These are phyloP conservation scores for Coenobita brevimanus DNA, from an alignment of 1,140 invertebrate species.

Conservation along the genomic window DNA sequence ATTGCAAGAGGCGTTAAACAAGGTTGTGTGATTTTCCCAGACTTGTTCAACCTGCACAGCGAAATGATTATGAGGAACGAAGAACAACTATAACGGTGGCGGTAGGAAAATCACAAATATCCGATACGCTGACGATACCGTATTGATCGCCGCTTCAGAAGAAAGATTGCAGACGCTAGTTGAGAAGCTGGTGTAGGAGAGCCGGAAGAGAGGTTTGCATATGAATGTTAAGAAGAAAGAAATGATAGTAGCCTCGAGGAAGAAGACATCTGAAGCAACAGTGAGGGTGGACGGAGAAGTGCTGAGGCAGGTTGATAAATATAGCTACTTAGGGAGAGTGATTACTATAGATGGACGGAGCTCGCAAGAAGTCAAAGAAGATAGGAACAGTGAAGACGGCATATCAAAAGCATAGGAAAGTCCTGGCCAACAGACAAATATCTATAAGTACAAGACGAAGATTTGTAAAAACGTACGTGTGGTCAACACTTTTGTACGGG, in stretches of 20 bases:
- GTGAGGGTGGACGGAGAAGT: neutral
- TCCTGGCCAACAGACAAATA: too few relatives aligned
- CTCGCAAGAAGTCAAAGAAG: neutral
- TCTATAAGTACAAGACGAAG: too few relatives aligned
- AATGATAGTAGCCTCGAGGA: neutral
- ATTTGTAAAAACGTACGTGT: too few relatives aligned
- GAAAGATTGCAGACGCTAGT: neutral
- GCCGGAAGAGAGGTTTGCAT: neutral
- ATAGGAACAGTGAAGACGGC: neutral
- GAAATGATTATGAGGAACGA: neutral
- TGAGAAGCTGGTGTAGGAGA: neutral
- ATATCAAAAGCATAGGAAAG: too few relatives aligned
- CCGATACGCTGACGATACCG: conserved; percentile 6
- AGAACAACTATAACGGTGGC: neutral
- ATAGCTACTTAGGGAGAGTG: neutral
- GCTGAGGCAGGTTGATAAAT: neutral
- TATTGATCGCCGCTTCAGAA: neutral
- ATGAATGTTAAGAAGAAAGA: neutral
- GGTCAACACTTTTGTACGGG: too few relatives aligned
- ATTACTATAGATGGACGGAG: neutral
- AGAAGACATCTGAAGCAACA: neutral
- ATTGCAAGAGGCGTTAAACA: neutral
- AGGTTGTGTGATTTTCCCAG: neutral
- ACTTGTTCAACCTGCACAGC: neutral
- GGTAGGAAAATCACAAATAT: neutral